A percentile compares a stretch with the other conserved stretches of the same genome.
Evolutionary conservation across 2,888 invertebrate species (phyloP).

Genomic region (Melolontha melolontha): DNA sequence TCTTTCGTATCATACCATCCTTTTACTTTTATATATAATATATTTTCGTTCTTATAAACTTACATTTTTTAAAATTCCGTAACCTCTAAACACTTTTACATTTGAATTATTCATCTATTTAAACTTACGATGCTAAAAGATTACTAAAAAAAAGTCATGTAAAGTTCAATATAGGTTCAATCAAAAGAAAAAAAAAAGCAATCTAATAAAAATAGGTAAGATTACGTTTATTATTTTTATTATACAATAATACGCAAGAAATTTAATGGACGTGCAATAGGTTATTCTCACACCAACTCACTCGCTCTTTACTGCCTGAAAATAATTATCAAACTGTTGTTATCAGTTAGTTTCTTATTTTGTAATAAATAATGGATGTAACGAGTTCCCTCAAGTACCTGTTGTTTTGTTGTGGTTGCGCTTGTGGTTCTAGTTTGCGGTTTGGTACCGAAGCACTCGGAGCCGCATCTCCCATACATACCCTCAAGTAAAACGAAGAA

Average conservation of each 20-base stretch:
- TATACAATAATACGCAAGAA: slow-evolving; percentile 15
- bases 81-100: too few species aligned
- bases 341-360: slow-evolving; percentile 44
- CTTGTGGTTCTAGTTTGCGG: slow-evolving; percentile 9
- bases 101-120: too few species aligned
- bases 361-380: slow-evolving; percentile 49
- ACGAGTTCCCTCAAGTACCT: slow-evolving; percentile 44
- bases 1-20: too few species aligned
- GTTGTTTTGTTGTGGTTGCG: slow-evolving; percentile 29
- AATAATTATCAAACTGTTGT: slow-evolving; percentile 44
- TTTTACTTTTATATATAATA: too few species aligned
- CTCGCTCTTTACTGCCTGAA: slow-evolving; percentile 37
- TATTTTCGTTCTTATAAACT: too few species aligned
- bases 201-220: too few species aligned
- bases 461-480: slow-evolving; percentile 14
- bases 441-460: neutral
- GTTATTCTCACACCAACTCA: slow-evolving; percentile 5
- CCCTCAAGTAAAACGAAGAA: slow-evolving; percentile 46
- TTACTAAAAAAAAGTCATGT: too few species aligned
- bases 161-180: too few species aligned
- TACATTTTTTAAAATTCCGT: too few species aligned
- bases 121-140: too few species aligned
- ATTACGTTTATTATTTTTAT: slow-evolving; percentile 15
- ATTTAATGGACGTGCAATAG: slow-evolving; percentile 3
- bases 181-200: too few species aligned